Evolutionary conservation across 2,797 vertebrate species (phyloP), one percentile per base, ranked within the genome.

Genomic region (Oreochromis mossambicus): DNA sequence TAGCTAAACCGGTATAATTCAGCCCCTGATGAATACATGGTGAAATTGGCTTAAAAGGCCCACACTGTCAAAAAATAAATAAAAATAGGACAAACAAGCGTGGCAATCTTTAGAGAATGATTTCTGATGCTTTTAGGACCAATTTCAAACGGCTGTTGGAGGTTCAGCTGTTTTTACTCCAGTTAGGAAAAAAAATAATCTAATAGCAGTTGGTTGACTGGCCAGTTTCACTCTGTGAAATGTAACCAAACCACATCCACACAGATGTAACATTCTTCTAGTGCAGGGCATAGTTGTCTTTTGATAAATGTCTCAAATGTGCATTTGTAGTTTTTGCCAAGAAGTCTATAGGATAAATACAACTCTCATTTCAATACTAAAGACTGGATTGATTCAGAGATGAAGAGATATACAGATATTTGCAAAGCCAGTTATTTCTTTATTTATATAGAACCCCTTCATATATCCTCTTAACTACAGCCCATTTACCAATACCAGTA

Each of bases 41-140:
- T 41, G n/a, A 41, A 41, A 68, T 24, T 0, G 19, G 2, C 15
- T 58, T 34, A 58, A 34, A 34, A 58, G 56, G 15, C 15, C 56
- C 0, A 58, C 29, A 34, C 29, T 34, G 19, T 38, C 5, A 0
- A 66, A 21, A 38, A 61, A 61, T 15, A 32, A 3, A 2, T 4
- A 21, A 5, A 38, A 66, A 38, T n/a, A 8, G n/a, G 61, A 41
- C 61, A 66, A 41, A 38, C 36, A 41, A 21, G 3, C 0, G 2
- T 66, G n/a, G 36, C 0, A 14, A 41, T 14, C 36, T 68, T 41
- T 41, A 68, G 6, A 19, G n/a, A 24, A n/a, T 66, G 7, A 66
- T 68, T 24, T 68, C 21, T 41, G 36, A 41, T 41, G 36, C 36
- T 68, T 41, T 68, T 68, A 41, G 63, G 2, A 68, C 36, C 36